phyloP scores from a whole-genome alignment of 2,113 vertebrate species.

The Hypanus sabinus region DNA sequence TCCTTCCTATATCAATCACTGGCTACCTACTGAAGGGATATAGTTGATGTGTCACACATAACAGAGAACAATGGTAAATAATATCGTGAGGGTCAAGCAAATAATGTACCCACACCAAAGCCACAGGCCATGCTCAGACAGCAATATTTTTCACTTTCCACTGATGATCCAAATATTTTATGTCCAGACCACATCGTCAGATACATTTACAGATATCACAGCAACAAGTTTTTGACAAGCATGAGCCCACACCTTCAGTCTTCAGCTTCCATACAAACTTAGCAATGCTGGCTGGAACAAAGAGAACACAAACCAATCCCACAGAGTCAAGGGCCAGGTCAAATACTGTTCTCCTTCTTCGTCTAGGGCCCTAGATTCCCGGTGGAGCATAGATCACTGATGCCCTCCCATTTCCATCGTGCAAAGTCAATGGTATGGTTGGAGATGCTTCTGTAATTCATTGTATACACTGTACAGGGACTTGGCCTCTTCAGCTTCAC shows the following conservation, averaged over 20 bases:
- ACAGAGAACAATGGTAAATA: not conserved
- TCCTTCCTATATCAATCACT: too few relatives aligned
- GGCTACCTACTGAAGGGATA: not conserved
- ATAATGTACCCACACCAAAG: not conserved
- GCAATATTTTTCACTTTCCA: not conserved
- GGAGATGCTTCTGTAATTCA: too few relatives aligned
- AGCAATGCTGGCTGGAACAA: not conserved
- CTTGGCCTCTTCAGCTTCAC: too few relatives aligned
- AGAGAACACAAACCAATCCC: not conserved
- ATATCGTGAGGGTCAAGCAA: too few relatives aligned
- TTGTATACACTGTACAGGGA: too few relatives aligned
- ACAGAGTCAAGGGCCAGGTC: not conserved
- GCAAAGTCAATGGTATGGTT: too few relatives aligned
- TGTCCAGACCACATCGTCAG: not conserved
- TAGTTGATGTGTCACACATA: not conserved
- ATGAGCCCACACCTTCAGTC: not conserved
- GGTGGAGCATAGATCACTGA: too few relatives aligned
- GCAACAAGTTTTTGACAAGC: not conserved
- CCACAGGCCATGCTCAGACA: not conserved
- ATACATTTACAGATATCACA: not conserved
- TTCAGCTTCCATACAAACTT: not conserved
- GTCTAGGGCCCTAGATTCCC: too few relatives aligned
- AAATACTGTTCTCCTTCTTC: too few relatives aligned
- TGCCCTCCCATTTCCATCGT: too few relatives aligned
- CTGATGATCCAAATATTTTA: not conserved